Conservation (phyloP, 2,888 invertebrate species). For the Sinodicranocentrus sp. region DNA sequence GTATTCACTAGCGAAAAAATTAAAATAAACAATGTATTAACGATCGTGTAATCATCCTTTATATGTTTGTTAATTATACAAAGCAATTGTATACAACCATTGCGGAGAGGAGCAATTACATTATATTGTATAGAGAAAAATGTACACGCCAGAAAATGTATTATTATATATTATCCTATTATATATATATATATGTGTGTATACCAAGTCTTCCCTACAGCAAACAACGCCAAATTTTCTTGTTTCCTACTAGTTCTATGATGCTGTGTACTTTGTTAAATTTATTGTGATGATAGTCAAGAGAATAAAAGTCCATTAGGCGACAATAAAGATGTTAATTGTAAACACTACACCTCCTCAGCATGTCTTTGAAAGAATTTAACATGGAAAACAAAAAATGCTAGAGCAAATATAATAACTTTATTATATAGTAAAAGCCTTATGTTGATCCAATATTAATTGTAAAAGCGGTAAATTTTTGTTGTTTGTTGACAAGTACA, state of each 20-base stretch:
- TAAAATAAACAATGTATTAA: slow-evolving; percentile 18
- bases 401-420: no score
- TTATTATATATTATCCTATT: slow-evolving; percentile 36
- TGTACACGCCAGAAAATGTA: slow-evolving; percentile 34
- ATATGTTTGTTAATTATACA: no score
- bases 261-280: slow-evolving; percentile 55
- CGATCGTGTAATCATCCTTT: no score
- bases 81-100: no score
- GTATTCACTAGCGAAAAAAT: slow-evolving; percentile 6
- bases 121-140: not conserved
- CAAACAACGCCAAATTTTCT: slow-evolving; percentile 64
- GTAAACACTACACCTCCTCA: no score
- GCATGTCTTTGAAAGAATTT: no score
- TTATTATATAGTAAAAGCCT: no score
- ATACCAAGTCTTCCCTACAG: slow-evolving; percentile 37
- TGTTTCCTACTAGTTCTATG: slow-evolving; percentile 64
- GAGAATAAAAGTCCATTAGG: not conserved
- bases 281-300: slow-evolving; percentile 56
- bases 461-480: no score
- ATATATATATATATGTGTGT: slow-evolving; percentile 8
- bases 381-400: no score
- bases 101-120: not conserved
- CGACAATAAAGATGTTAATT: no score
- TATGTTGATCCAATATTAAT: no score
- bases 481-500: no score